These are phyloP conservation scores for Orthonyx spaldingii DNA, from an alignment of 2,113 vertebrate species.

Conservation along the genomic window DNA sequence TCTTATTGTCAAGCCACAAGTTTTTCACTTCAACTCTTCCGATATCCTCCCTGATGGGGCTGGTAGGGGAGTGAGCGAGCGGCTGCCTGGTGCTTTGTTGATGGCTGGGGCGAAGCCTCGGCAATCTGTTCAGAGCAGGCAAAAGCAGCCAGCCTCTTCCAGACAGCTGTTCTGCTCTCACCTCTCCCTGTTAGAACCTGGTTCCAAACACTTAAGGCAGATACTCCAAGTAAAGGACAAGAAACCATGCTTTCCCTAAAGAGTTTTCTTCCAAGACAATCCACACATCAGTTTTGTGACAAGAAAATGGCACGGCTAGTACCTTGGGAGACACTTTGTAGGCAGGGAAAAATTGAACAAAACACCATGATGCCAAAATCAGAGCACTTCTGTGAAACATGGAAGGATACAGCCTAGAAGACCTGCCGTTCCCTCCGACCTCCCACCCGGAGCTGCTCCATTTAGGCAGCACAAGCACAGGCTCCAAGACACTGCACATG, in stretches of 20 bases:
- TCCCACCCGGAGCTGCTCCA: neutral
- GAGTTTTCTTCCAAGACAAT: neutral
- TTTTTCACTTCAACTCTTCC: accelerated
- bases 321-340: too few relatives aligned
- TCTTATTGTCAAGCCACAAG: neutral
- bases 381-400: neutral
- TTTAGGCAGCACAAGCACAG: too few relatives aligned
- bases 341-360: neutral
- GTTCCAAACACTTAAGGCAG: neutral
- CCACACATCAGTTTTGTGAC: neutral
- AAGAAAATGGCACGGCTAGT: neutral
- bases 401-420: too few relatives aligned
- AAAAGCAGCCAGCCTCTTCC: neutral
- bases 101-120: too few relatives aligned
- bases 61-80: neutral
- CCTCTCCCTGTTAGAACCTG: neutral
- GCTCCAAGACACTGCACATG: too few relatives aligned
- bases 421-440: neutral
- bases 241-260: too few relatives aligned
- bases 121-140: too few relatives aligned
- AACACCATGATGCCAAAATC: neutral
- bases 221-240: neutral
- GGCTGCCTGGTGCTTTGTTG: neutral
- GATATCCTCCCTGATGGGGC: neutral
- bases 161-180: neutral